A percentile compares a stretch with the other conserved stretches of the same genome.
phyloP scores from a whole-genome alignment of 2,888 invertebrate genomes.

The Marasmarcha lunaedactyla region DNA sequence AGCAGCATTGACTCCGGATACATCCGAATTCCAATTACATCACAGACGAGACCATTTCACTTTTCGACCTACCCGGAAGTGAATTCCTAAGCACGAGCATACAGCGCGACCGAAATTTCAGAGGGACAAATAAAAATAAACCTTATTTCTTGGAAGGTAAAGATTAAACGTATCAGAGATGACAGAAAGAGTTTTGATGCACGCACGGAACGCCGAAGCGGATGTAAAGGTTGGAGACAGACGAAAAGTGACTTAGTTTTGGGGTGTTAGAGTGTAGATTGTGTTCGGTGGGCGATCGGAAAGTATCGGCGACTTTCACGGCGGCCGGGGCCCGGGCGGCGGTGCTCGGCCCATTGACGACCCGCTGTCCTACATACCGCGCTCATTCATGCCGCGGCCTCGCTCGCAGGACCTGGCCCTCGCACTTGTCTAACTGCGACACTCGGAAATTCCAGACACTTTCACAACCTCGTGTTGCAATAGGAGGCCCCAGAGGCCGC shows the following conservation, averaged over 20 bases:
- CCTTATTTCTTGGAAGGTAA: conserved; percentile 23
- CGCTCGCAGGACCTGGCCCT: conserved; percentile 33
- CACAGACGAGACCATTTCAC: conserved; percentile 70
- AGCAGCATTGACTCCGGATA: conserved; percentile 65
- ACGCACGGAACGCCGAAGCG: conserved; percentile 58
- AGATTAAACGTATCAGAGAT: neutral
- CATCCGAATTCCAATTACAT: conserved; percentile 71
- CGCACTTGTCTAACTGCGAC: conserved; percentile 33
- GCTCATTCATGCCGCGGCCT: conserved; percentile 64
- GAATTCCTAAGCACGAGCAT: conserved; percentile 69
- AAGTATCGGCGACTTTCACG: conserved; percentile 69
- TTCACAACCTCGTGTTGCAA: conserved; percentile 60
- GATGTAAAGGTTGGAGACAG: conserved; percentile 54
- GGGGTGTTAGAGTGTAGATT: conserved; percentile 52
- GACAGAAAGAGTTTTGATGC: conserved; percentile 19
- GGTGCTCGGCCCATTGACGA: conserved; percentile 66
- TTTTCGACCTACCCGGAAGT: conserved; percentile 71
- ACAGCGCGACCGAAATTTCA: conserved; percentile 54
- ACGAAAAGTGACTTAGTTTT: conserved; percentile 55
- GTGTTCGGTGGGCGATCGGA: conserved; percentile 49
- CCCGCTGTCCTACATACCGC: conserved; percentile 67
- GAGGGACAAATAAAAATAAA: conserved; percentile 27
- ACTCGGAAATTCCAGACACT: conserved; percentile 56
- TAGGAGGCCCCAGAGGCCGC: conserved; percentile 46
- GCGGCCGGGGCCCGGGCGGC: conserved; percentile 55